Conservation (phyloP, 2,888 invertebrate genomes). For the Hyles lineata region DNA sequence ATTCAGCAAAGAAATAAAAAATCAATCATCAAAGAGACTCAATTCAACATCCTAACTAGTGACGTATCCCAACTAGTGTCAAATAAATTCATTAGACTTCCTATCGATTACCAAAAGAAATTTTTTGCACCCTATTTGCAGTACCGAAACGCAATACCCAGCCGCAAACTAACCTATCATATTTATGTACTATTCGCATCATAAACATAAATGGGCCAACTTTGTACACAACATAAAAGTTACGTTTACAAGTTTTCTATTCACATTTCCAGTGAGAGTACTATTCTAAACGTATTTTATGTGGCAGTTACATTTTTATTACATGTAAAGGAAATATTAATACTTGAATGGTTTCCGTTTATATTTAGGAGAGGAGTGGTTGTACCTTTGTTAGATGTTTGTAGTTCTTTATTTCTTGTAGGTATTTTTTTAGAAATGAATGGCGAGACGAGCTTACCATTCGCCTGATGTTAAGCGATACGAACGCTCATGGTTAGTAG, state of each 20-base stretch:
- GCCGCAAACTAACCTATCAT: background rate
- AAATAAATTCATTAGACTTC: too few species aligned
- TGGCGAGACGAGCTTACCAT: too few species aligned
- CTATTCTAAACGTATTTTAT: conserved; percentile 5
- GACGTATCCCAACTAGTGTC: background rate
- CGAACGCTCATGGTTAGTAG: too few species aligned
- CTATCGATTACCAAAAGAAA: too few species aligned
- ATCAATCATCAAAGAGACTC: background rate
- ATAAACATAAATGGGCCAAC: conserved; percentile 6
- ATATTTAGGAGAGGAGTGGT: background rate
- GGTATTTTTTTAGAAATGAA: too few species aligned
- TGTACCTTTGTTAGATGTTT: background rate
- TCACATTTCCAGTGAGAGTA: background rate
- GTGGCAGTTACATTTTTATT: conserved; percentile 13
- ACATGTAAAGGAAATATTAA: conserved; percentile 1
- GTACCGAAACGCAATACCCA: too few species aligned
- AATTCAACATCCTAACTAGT: background rate
- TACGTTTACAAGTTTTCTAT: conserved; percentile 21
- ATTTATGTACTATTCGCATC: conserved; percentile 6
- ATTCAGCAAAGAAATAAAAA: too few species aligned
- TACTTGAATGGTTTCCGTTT: conserved; percentile 16
- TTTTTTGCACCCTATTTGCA: too few species aligned
- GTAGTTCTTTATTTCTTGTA: too few species aligned
- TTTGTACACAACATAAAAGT: conserved; percentile 15
- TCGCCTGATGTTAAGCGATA: too few species aligned